Conservation (phyloP, 2,888 invertebrate species). For the Amphimallon solstitiale region DNA sequence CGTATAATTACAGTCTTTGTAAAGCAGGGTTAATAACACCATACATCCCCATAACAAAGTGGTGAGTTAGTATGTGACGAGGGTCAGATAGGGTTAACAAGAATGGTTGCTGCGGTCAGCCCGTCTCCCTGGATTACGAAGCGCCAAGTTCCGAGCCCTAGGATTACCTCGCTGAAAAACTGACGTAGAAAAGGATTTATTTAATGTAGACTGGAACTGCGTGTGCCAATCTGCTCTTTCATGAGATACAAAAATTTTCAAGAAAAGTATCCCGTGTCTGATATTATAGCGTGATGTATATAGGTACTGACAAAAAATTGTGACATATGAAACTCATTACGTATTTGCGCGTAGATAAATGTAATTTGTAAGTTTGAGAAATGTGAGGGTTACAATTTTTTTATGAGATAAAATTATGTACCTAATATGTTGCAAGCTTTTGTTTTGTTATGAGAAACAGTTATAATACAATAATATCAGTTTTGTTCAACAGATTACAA, state of each 20-base stretch:
- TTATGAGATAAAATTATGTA: too few species aligned
- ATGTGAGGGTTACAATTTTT: too few species aligned
- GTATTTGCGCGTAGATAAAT: too few species aligned
- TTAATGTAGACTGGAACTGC: conserved; percentile 35
- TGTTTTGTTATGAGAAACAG: too few species aligned
- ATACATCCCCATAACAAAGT: conserved; percentile 48
- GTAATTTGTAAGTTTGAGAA: too few species aligned
- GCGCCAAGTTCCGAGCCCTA: conserved; percentile 44
- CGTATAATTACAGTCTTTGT: conserved; percentile 42
- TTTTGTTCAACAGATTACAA: too few species aligned
- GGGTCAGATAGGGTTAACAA: conserved; percentile 49
- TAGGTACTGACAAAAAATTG: too few species aligned
- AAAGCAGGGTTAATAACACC: conserved; percentile 43
- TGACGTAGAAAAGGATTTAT: conserved; percentile 39
- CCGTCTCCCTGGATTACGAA: conserved; percentile 46
- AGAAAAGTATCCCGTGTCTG: not conserved
- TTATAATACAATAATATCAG: too few species aligned
- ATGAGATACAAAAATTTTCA: not conserved
- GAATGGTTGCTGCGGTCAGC: conserved; percentile 46
- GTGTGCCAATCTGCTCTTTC: conserved; percentile 14
- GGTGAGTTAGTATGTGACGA: conserved; percentile 48
- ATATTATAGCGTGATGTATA: too few species aligned
- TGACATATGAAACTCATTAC: too few species aligned
- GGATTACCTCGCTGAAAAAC: conserved; percentile 39
- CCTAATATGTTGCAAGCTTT: too few species aligned